These are phyloP conservation scores for Unio pictorum DNA, from an alignment of 2,888 invertebrate genomes.

Conservation along the genomic window DNA sequence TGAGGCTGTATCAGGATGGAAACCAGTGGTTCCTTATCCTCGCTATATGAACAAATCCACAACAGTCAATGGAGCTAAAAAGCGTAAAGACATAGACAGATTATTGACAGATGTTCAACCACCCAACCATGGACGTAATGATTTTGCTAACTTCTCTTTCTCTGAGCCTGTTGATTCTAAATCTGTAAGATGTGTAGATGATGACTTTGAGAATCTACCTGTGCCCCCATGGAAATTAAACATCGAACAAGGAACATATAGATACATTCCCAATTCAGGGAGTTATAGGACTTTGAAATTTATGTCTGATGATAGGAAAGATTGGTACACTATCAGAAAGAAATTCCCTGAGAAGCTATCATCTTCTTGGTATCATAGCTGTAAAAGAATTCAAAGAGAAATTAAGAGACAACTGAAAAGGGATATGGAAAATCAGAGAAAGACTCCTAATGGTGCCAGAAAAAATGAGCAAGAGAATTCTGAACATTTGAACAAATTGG, in stretches of 20 bases:
- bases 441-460: slow-evolving; percentile 13
- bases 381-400: slow-evolving; percentile 48
- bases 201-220: slow-evolving; percentile 39
- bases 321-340: slow-evolving; percentile 45
- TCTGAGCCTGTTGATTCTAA: slow-evolving; percentile 19
- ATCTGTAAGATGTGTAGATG: slow-evolving; percentile 45
- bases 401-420: slow-evolving; percentile 49
- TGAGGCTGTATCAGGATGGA: slow-evolving; percentile 55
- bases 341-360: slow-evolving; percentile 40
- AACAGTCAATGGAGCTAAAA: slow-evolving; percentile 14
- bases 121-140: neutral
- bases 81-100: slow-evolving; percentile 27
- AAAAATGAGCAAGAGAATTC: slow-evolving; percentile 13
- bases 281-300: slow-evolving; percentile 57
- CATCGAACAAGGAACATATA: slow-evolving; percentile 61
- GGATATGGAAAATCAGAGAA: slow-evolving; percentile 25
- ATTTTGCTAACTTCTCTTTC: slow-evolving; percentile 10
- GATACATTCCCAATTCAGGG: slow-evolving; percentile 61
- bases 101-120: slow-evolving; percentile 21
- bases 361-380: slow-evolving; percentile 43
- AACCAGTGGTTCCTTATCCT: slow-evolving; percentile 31
- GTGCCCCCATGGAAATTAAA: slow-evolving; percentile 56
- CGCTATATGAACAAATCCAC: slow-evolving; percentile 19
- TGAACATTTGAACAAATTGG: slow-evolving; percentile 14
- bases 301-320: slow-evolving; percentile 41